Evolutionary conservation across 2,113 vertebrate species (phyloP).

Genomic region (Pelmatolapia mariae): DNA sequence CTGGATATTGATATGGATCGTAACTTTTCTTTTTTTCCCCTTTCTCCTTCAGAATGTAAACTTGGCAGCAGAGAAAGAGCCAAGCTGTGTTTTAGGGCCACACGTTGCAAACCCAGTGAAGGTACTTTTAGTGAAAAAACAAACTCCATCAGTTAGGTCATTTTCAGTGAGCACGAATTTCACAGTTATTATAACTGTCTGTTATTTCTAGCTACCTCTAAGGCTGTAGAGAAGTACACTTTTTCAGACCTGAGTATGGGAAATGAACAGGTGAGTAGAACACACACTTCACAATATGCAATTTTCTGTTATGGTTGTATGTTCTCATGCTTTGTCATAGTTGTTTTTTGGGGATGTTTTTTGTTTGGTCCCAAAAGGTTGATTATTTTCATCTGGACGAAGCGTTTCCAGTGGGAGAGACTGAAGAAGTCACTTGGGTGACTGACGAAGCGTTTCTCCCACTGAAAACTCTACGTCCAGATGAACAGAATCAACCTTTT

Average conservation of each 20-base stretch:
- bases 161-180: background rate
- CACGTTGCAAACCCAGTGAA: conserved; percentile 77
- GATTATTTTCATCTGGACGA: background rate
- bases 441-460: background rate
- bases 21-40: background rate
- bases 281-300: background rate
- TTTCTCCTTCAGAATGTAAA: conserved; percentile 78
- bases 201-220: conserved; percentile 54
- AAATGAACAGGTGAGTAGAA: conserved; percentile 83
- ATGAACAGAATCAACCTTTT: background rate
- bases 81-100: conserved; percentile 90
- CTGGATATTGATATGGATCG: background rate
- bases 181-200: conserved; percentile 10
- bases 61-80: conserved; percentile 87
- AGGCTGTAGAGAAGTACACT: conserved; percentile 73
- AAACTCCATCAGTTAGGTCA: background rate
- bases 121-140: conserved; percentile 58
- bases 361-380: background rate
- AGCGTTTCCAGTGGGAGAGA: background rate
- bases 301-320: background rate
- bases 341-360: background rate
- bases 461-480: background rate
- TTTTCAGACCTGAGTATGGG: conserved; percentile 94
- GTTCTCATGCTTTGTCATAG: background rate
- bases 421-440: background rate